Conservation (phyloP, 2,113 vertebrate species). For the Hassar affinis region DNA sequence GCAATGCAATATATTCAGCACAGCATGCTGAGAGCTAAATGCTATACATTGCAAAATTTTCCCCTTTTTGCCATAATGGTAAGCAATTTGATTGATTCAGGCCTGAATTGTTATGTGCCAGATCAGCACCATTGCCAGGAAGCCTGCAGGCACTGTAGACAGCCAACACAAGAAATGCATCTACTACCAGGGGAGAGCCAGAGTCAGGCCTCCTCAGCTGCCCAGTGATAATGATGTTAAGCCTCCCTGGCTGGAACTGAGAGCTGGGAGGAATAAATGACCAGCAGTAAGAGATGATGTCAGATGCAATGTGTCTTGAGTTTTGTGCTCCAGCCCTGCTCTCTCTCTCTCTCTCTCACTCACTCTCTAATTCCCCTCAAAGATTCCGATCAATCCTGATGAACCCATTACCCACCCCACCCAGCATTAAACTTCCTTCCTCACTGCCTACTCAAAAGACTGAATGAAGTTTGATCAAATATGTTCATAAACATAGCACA, state of each 20-base stretch:
- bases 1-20: background rate
- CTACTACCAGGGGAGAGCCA: slow-evolving; percentile 5
- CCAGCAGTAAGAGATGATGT: slow-evolving; percentile 23
- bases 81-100: background rate
- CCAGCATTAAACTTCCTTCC: background rate
- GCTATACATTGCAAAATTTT: background rate
- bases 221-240: slow-evolving; percentile 23
- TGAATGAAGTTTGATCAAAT: slow-evolving; percentile 1
- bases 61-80: background rate
- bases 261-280: slow-evolving; percentile 30
- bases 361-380: slow-evolving; percentile 6
- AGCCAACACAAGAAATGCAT: slow-evolving; percentile 34
- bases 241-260: background rate
- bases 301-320: slow-evolving; percentile 16
- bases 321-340: background rate
- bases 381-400: slow-evolving; percentile 10
- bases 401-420: slow-evolving; percentile 6
- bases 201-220: slow-evolving; percentile 14
- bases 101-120: background rate
- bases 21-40: background rate
- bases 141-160: slow-evolving; percentile 6
- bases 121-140: slow-evolving; percentile 2
- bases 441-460: background rate
- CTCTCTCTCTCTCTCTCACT: background rate
- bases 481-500: too few species aligned